Conservation (phyloP, 2,113 vertebrate species). For the Seriola aureovittata region DNA sequence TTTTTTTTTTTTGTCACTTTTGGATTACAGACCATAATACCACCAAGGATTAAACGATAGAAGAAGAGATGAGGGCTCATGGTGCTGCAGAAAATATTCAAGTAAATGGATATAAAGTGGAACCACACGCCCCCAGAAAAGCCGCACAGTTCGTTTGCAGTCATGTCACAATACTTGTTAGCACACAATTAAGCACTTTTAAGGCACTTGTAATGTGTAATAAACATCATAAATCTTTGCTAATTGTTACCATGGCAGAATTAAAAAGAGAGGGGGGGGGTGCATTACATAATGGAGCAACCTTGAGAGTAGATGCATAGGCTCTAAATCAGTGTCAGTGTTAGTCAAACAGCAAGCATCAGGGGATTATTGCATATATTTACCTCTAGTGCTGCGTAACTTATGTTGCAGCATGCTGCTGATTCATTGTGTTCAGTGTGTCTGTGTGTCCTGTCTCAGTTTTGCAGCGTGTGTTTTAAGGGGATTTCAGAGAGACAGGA, state of each 20-base stretch:
- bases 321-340: constrained; percentile 27
- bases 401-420: neutral
- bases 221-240: constrained; percentile 64
- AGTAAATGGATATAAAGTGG: constrained; percentile 41
- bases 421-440: constrained; percentile 7
- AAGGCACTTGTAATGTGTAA: constrained; percentile 46
- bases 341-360: constrained; percentile 27
- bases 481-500: neutral
- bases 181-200: constrained; percentile 47
- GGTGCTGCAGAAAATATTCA: constrained; percentile 22
- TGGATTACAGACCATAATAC: neutral
- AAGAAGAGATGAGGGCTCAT: constrained; percentile 29
- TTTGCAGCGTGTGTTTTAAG: neutral
- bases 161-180: constrained; percentile 53
- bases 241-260: constrained; percentile 60
- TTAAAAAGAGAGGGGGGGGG: constrained; percentile 2
- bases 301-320: constrained; percentile 7
- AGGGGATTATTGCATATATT: constrained; percentile 13
- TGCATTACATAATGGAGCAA: constrained; percentile 6
- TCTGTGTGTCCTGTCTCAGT: constrained; percentile 3
- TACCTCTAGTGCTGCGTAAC: constrained; percentile 9
- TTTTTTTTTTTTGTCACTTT: neutral
- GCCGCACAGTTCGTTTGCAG: constrained; percentile 33
- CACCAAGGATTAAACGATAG: constrained; percentile 13
- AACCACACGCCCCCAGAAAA: constrained; percentile 23